Percentiles rank a stretch among this genome's conserved stretches.
These are phyloP conservation scores for Danio rerio DNA, from an alignment of 2,113 vertebrate species.

Conservation along the genomic window GRCz12tu NC_133187.1:4749501-4750000, in stretches of 20 bases:
- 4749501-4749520: no score
- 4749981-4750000: no score
- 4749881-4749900: no score
- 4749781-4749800: neutral
- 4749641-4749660: neutral
- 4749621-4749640: neutral
- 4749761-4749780: conserved; percentile 22
- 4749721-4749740: neutral
- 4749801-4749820: neutral
- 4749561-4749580: neutral
- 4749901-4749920: no score
- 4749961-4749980: no score
- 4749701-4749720: neutral
- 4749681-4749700: neutral
- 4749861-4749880: no score
- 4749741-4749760: neutral
- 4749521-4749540: no score
- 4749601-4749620: conserved; percentile 1
- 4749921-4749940: no score
- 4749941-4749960: no score
- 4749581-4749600: neutral
- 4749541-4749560: no score
- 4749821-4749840: neutral
- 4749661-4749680: neutral
- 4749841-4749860: neutral